Conservation (phyloP, 2,888 invertebrate species). For the Lepas anatifera region DNA sequence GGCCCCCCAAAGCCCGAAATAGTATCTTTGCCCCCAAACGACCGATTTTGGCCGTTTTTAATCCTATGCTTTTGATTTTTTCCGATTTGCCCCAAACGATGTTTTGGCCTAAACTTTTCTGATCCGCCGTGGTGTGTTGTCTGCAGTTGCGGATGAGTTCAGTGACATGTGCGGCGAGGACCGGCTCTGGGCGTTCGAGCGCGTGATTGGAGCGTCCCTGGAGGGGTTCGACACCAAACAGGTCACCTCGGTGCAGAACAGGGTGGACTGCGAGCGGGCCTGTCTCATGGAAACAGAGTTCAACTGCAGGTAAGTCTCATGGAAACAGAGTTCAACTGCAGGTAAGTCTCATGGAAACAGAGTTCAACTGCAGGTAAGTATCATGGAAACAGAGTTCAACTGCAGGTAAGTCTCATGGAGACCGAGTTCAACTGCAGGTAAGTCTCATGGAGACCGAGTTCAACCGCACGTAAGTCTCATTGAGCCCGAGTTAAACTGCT, state of each 20-base stretch:
- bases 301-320: conserved; percentile 31
- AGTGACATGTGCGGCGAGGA: conserved; percentile 34
- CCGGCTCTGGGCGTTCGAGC: conserved; percentile 40
- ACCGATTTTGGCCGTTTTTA: too few relatives aligned
- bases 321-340: conserved; percentile 40
- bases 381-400: conserved; percentile 33
- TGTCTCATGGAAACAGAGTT: conserved; percentile 41
- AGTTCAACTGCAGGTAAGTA: conserved; percentile 36
- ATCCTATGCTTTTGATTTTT: too few relatives aligned
- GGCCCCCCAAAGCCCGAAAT: too few relatives aligned
- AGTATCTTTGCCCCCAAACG: too few relatives aligned
- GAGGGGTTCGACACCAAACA: conserved; percentile 37
- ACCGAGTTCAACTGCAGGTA: conserved; percentile 36
- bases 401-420: conserved; percentile 25
- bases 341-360: conserved; percentile 39
- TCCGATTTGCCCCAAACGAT: too few relatives aligned
- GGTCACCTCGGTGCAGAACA: conserved; percentile 32
- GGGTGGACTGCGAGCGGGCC: conserved; percentile 38
- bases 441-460: conserved; percentile 33
- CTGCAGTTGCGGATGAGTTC: conserved; percentile 31
- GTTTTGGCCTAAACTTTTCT: too few relatives aligned
- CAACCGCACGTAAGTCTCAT: not conserved
- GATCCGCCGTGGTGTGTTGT: not conserved
- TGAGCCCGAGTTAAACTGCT: conserved; percentile 38
- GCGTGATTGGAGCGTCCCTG: conserved; percentile 37